Base-by-base conservation (phyloP, 2,888 invertebrate genomes). In the Yponomeuta malinellus region DNA sequence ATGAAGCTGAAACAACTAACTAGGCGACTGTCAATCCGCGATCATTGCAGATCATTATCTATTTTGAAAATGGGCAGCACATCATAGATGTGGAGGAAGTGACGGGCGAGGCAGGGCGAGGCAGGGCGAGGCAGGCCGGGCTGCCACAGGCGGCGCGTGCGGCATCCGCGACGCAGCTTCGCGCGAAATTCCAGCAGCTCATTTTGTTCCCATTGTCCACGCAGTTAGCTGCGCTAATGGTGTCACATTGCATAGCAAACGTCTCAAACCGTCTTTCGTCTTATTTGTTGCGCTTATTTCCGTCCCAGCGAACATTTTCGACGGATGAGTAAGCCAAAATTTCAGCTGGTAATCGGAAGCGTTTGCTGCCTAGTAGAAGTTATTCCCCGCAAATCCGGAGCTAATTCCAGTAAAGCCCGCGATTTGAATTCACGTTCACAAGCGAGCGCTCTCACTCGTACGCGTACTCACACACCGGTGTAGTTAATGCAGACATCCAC, bases 191-290 rank as follows among this genome's bases (percentile, higher is more conserved):
- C 88, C 86, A 71, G 71, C 80, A 76, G 74, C 77, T 82, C 79
- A 78, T 83, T 84, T 88, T 88, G 81, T 78, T 89, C 76, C 76
- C 84, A 83, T 87, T 88, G 86, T 85, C 81, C 77, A 76, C 78
- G 78, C 81, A 80, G 78, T 81, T 83, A 80, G 79, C 80, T 77
- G 76, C 81, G 78, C 83, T 88, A 89, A 90, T 89, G 88, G 89
- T 89, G 89, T 89, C 89, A 88, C 89, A 89, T 89, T 87, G 88
- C 89, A 84, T 80, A 83, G 81, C 85, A 79, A 81, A 82, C 81
- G 83, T 80, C 84, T 83, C 85, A 83, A 81, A 83, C 81, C 78
- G 81, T 76, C 77, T 75, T 76, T 77, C 72, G 76, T 83, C 80
- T 81, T 82, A 77, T 85, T 84, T 77, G 72, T 74, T 72, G 78